Evolutionary conservation across 2,113 vertebrate genomes (phyloP), one percentile per base, ranked within the genome.

Genomic region (Pampusana beccarii): DNA sequence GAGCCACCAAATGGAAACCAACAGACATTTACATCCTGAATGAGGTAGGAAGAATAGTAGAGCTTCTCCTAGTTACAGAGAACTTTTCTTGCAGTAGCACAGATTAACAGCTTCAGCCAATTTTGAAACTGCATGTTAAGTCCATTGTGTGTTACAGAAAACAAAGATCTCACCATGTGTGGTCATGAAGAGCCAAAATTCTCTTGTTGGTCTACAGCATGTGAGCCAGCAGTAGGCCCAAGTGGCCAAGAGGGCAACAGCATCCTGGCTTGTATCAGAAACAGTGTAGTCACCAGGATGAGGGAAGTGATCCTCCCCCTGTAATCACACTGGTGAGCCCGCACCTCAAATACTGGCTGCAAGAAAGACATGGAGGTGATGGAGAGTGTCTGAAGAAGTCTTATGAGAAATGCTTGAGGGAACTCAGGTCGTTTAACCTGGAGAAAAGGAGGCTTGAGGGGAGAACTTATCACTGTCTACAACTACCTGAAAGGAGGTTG

Each of bases 11-110:
- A 80, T 28, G 11, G 16, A 86, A 90, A 38, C 5, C 2, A 46
- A n/a, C 3, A 50, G 56, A 29, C 1, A 1, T 2, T 3, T 51
- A 12, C 25, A 21, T 42, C 6, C 26, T 61, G 24, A 11, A 23
- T 36, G 20, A 86, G 8, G 29, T 1, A 28, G 33, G 64, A 86
- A 78, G n/a, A 77, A 70, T 21, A 85, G 10, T 14, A 86, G 28
- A 42, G 4, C 24, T 92, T 90, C 25, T 10, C 9, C 36, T 21
- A 4, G 1, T 51, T 64, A 65, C 19, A 62, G 17, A 64, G 40
- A 53, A 1, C 2, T 46, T 54, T 40, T 77, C 54, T 54, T 51
- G 12, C 13, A 50, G 51, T 51, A 54, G 24, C 28, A 70, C 21
- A 33, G 21, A 34, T 9, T 61, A 92, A 40, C 17, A 60, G 3